Evolutionary conservation across 2,113 vertebrate genomes (phyloP), one percentile per base, ranked within the genome.

Genomic region (Miniopterus natalensis): DNA sequence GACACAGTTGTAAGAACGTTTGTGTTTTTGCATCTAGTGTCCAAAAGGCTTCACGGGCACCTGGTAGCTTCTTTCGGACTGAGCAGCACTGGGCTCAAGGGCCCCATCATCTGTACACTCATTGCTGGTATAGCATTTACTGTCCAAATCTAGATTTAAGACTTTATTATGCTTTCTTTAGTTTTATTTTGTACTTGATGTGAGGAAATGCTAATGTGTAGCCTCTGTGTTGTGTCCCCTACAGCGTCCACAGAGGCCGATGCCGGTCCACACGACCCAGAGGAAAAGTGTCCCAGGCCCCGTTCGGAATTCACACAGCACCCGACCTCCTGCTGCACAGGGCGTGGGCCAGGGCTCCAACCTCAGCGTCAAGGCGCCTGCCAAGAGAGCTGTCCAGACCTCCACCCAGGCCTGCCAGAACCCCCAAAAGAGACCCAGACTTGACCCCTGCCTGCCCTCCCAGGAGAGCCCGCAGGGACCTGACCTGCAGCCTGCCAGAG

Each of bases 381-480:
- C 7, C 14, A 66, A 63, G 27, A 63, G 11, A 29, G 61, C 61
- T 2, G 61, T 1, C 4, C 27, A 13, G 12, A 2, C 11, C 23
- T 15, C 65, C 14, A 6, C 14, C 31, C 13, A 66, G 65, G 17
- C 7, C 31, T n/a, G 65, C 14, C 6, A 18, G 65, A 68, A 68
- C 7, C n/a, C n/a, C 8, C n/a, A 1, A 18, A n/a, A 68, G 29
- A 65, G n/a, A n/a, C n/a, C 17, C n/a, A 68, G 14, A 20, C 17
- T 20, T 6, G 8, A 11, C 59, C 25, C 9, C 59, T 12, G 25
- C n/a, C 23, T 42, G 25, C 8, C 40, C 51, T 9, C 8, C 9
- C 8, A 61, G 59, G 17, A 3, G 8, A 1, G 36, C 21, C 25
- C 2, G 0, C 2, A 0, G 17, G 20, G 10, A 4, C 23, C 25